Base-by-base conservation (phyloP, 2,113 vertebrate species). In the Coptodon bakossiorum region DNA sequence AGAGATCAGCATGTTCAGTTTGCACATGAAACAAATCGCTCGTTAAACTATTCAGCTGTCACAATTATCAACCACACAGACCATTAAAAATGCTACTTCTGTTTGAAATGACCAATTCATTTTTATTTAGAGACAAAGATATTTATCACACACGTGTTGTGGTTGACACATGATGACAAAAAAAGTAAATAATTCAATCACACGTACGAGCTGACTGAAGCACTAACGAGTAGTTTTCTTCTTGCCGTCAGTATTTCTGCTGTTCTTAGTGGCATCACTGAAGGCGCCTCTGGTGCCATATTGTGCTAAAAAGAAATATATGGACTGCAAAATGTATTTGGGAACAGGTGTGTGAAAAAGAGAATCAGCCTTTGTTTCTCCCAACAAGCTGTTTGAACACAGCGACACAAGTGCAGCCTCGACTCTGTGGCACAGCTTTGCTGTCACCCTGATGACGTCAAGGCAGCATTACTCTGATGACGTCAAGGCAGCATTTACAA, bases 391-490 rank as follows among this genome's bases (percentile, higher is more conserved):
- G 34, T 68, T 68, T 68, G 63, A 66, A 1, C 56, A 59, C 56
- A 59, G 56, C 0, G 7, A 9, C 13, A 4, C 24, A 9, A 29
- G 24, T 16, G 66, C 38, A 12, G 66, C 36, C 66, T 71, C 66
- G 19, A 3, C 63, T 40, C 1, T n/a, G 10, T n/a, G 1, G 3
- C 36, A 38, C 34, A 66, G 34, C 61, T 66, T 3, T 1, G 61
- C 61, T 22, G 59, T 34, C 29, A 6, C 29, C 19, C 59, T 34
- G 59, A 19, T 61, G 57, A 31, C 27, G 27, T 31, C 31, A 9
- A 59, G 56, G 1, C 56, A 0, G 24, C 24, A 2, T 57, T 0
- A 13, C 53, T 56, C 0, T 56, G 3, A 52, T 52, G 57, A 31
- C 27, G 27, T 31, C 31, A 9, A 59, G 56, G 1, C 56, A 0